A percentile compares a stretch with the other conserved stretches of the same genome.
Conservation (phyloP, 2,797 vertebrate genomes). For the Hafferia zeledoni region DNA sequence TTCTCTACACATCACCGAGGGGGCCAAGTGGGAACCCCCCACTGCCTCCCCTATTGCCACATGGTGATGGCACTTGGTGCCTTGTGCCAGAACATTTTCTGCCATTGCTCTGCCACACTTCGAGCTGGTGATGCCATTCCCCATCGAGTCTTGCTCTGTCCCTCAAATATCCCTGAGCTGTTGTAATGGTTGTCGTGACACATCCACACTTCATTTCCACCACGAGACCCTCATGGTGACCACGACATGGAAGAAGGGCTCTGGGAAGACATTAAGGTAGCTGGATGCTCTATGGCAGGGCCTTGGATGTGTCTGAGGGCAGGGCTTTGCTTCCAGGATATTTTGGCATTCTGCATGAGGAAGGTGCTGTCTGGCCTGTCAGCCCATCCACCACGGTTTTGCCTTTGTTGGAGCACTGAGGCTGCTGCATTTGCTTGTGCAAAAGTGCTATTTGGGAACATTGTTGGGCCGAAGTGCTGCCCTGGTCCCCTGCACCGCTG, state of each 20-base stretch:
- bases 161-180: not conserved
- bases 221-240: fast-evolving
- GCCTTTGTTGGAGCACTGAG: not conserved
- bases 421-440: fast-evolving
- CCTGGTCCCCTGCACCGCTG: fast-evolving
- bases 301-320: fast-evolving
- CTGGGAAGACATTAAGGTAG: not conserved
- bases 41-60: fast-evolving
- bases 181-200: not conserved
- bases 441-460: fast-evolving
- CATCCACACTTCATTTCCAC: fast-evolving
- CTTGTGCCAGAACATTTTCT: fast-evolving
- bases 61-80: fast-evolving
- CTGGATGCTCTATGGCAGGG: not conserved
- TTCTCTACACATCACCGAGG: fast-evolving
- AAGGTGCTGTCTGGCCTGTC: not conserved
- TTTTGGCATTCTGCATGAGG: fast-evolving
- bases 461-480: not conserved
- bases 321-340: fast-evolving
- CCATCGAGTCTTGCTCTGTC: fast-evolving
- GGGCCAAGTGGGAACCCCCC: fast-evolving
- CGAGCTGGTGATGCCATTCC: fast-evolving
- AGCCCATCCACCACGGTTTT: not conserved
- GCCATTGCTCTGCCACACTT: fast-evolving
- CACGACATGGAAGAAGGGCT: fast-evolving